Percentiles rank a stretch among this genome's conserved stretches.
Conservation (phyloP, 2,113 vertebrate species). For the Aegotheles bennettii region DNA sequence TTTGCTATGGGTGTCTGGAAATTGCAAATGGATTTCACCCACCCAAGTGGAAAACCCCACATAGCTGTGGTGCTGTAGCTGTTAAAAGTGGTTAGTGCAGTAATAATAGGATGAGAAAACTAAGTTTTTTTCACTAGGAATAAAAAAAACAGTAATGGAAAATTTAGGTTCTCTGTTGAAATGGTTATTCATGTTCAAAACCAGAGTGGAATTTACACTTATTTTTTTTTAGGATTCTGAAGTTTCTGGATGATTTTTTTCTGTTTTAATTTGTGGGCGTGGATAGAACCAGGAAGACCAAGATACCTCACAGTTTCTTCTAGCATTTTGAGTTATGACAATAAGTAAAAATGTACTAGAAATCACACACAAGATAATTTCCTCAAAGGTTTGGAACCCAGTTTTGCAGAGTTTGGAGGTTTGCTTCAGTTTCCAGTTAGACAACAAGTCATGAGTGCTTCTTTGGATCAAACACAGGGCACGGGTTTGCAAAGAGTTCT, state of each 20-base stretch:
- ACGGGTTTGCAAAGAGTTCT: not conserved
- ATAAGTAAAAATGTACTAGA: not conserved
- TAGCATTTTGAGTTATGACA: not conserved
- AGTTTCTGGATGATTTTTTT: slow-evolving; percentile 29
- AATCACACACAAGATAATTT: not conserved
- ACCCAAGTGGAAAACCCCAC: not conserved
- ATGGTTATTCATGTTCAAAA: not conserved
- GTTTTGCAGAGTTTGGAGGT: not conserved
- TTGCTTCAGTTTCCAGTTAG: not conserved
- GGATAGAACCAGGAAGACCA: not conserved
- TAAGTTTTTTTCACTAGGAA: not conserved
- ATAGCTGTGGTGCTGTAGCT: not conserved
- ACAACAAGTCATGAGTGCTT: not conserved
- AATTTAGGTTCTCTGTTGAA: not conserved
- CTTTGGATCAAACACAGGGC: not conserved
- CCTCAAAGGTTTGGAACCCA: not conserved
- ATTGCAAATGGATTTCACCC: not conserved
- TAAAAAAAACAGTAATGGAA: not conserved
- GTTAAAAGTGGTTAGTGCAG: not conserved
- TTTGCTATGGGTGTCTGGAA: not conserved
- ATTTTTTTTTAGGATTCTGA: not conserved
- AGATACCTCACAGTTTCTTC: not conserved
- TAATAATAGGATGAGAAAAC: not conserved
- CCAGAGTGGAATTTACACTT: slow-evolving; percentile 1
- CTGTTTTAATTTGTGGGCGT: slow-evolving; percentile 22